phyloP scores from a whole-genome alignment of 2,797 vertebrate genomes.

The Denticeps clupeoides region DNA sequence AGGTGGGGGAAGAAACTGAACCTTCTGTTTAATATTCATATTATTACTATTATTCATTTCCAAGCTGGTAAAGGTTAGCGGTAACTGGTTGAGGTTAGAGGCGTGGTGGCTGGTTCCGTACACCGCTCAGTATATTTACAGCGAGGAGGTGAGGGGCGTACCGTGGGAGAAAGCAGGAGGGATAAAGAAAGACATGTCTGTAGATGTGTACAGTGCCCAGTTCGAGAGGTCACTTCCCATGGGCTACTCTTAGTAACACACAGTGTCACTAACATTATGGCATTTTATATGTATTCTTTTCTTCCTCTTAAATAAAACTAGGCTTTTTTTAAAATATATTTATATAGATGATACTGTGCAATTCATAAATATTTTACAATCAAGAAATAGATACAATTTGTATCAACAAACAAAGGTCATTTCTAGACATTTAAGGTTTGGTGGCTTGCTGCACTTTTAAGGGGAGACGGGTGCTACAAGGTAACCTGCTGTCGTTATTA shows the following conservation, averaged over 20 bases:
- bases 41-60: too few relatives aligned
- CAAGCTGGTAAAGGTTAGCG: too few relatives aligned
- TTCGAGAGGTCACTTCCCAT: conserved; percentile 77
- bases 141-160: background rate
- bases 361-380: conserved; percentile 86
- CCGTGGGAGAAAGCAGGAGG: background rate
- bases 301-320: conserved; percentile 63
- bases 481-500: too few relatives aligned
- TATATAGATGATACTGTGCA: conserved; percentile 76
- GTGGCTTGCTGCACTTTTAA: conserved; percentile 65
- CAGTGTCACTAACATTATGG: conserved; percentile 91
- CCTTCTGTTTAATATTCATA: too few relatives aligned
- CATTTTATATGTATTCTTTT: conserved; percentile 49
- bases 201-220: conserved; percentile 84
- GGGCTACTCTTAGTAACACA: conserved; percentile 97
- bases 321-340: conserved; percentile 36
- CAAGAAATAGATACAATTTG: conserved; percentile 99
- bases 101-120: background rate
- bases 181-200: conserved; percentile 69
- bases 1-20: conserved; percentile 31
- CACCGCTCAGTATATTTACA: conserved; percentile 4
- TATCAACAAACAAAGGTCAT: conserved; percentile 99
- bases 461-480: conserved; percentile 23
- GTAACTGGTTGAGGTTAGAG: background rate
- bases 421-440: conserved; percentile 95